Evolutionary conservation across 37 sponge, comb jelly and placozoan genomes (phyloP), one percentile per base, ranked within the genome.

Genomic region (Aplysina aerophoba): DNA sequence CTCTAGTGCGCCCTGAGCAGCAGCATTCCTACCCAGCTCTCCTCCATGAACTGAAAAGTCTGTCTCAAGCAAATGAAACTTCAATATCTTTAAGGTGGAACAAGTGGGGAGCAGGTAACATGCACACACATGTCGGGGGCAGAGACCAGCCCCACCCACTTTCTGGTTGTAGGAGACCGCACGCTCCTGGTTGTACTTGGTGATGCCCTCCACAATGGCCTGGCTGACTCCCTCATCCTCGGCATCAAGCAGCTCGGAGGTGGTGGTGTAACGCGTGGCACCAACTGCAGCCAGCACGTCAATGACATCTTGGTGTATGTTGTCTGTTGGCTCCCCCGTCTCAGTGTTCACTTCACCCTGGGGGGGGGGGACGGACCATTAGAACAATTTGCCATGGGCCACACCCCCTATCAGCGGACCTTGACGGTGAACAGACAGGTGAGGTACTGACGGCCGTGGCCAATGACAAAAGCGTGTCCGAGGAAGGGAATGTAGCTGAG

Each of bases 391-490:
- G 6, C 50, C 3, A 3, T 8, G 8, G 50, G 8, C 50, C 50
- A 44, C 8, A 13, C 27, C 27, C 63, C 63, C 55, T 31, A 4
- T 27, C 27, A 0, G 22, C 85, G 22, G 0, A 96, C 97, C 87
- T 96, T 91, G 36, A 96, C 37, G 14, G 97, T 89, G 33, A 94
- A 30, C 8, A 96, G 80, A 66, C 92, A 91, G 15, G 93, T 85
- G 55, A 96, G 80, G 38, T 69, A 96, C 84, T 92, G 94, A 71
- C 82, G 80, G 60, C 82, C 87, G 71, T 94, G 91, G 36, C 97
- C 97, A 83, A 96, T 85, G 54, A 94, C 53, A 88, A 94, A 88
- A 20, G 90, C 93, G 83, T 94, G 92, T 80, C 97, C 95, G 28
- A 94, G 85, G 88, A 96, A 94, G 19, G 97, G 97, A 8, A 92